A percentile compares a stretch with the other conserved stretches of the same genome.
phyloP scores from a whole-genome alignment of 2,113 vertebrate genomes.

The Bubalus kerabau region DNA sequence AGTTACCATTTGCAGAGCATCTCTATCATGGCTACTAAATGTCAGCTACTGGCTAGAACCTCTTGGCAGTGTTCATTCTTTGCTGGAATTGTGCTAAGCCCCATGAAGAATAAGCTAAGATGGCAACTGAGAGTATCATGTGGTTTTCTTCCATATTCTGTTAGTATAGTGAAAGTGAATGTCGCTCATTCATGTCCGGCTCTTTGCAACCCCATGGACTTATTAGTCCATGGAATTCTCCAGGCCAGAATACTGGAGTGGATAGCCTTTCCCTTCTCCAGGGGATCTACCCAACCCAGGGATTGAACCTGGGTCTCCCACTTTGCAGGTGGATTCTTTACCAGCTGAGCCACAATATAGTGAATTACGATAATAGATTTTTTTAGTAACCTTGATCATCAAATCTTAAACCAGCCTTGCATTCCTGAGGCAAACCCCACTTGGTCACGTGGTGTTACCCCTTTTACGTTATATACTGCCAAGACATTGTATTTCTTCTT shows the following conservation, averaged over 20 bases:
- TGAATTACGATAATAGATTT: not conserved
- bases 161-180: not conserved
- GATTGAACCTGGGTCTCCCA: not conserved
- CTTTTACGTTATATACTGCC: not conserved
- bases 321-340: not conserved
- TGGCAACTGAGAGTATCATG: not conserved
- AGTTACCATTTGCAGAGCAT: not conserved
- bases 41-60: not conserved
- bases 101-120: not conserved
- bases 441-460: not conserved
- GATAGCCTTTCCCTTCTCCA: not conserved
- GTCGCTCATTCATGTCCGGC: not conserved
- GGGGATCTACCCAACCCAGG: not conserved
- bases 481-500: not conserved
- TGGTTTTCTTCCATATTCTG: not conserved
- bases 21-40: not conserved
- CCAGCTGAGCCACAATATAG: not conserved
- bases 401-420: not conserved
- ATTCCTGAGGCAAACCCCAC: not conserved
- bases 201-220: not conserved
- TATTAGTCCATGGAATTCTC: not conserved
- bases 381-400: not conserved
- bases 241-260: not conserved
- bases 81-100: not conserved
- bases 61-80: not conserved